These are phyloP conservation scores for Mesaphorura yosii DNA, from an alignment of 1,140 invertebrate species.

Conservation along the genomic window DNA sequence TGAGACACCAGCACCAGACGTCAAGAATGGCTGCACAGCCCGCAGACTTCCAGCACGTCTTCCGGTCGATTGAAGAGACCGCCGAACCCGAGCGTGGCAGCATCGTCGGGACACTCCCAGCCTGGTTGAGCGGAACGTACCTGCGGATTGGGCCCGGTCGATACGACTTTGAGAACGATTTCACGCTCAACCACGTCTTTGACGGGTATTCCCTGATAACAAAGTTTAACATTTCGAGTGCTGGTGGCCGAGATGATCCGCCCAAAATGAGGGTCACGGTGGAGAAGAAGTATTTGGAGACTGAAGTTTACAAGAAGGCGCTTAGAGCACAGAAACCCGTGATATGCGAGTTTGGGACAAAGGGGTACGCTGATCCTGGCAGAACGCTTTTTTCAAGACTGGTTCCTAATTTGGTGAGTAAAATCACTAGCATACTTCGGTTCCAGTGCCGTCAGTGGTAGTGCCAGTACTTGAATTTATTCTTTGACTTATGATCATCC, in stretches of 20 bases:
- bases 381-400: too few species aligned
- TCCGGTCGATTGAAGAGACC: background rate
- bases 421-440: too few species aligned
- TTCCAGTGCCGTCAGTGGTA: too few species aligned
- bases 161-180: constrained; percentile 15
- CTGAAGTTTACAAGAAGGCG: constrained; percentile 38
- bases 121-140: too few species aligned
- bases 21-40: background rate
- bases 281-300: constrained; percentile 33
- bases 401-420: background rate
- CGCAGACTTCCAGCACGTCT: too few species aligned
- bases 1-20: too few species aligned
- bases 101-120: too few species aligned
- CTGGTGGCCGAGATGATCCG: too few species aligned
- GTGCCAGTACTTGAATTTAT: too few species aligned
- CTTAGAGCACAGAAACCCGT: constrained; percentile 33
- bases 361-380: too few species aligned
- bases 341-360: constrained; percentile 39
- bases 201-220: constrained; percentile 32
- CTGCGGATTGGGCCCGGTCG: constrained; percentile 3
- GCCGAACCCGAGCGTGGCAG: background rate
- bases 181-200: constrained; percentile 19
- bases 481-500: too few species aligned
- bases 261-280: too few species aligned
- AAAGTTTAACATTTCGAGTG: constrained; percentile 35